Evolutionary conservation across 2,113 vertebrate genomes (phyloP).

Genomic region (Saguinus midas): DNA sequence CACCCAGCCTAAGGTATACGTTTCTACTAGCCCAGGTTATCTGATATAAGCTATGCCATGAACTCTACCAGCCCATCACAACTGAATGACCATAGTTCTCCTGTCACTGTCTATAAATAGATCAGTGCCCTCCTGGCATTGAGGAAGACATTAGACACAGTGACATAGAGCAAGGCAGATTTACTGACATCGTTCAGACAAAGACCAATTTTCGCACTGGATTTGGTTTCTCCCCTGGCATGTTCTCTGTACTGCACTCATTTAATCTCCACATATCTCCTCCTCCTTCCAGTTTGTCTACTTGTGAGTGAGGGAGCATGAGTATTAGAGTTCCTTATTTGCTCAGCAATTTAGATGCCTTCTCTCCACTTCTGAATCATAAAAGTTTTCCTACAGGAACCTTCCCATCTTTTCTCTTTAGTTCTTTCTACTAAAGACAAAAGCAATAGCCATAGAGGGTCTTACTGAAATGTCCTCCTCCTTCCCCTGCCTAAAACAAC

Average conservation of each 20-base stretch:
- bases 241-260: neutral
- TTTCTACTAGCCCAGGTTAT: neutral
- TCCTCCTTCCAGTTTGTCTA: slow-evolving; percentile 1
- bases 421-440: slow-evolving; percentile 42
- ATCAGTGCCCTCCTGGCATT: neutral
- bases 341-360: slow-evolving; percentile 36
- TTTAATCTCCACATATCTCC: neutral
- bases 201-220: neutral
- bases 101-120: neutral
- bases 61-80: neutral
- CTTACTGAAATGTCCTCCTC: neutral
- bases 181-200: neutral
- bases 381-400: neutral
- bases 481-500: neutral
- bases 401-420: neutral
- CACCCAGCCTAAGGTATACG: neutral
- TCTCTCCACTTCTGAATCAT: neutral
- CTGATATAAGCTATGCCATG: neutral
- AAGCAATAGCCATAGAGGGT: neutral
- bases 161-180: neutral
- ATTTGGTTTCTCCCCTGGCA: neutral
- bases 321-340: neutral
- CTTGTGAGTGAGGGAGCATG: neutral
- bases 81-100: slow-evolving; percentile 5
- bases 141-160: slow-evolving; percentile 10